Base-by-base conservation (phyloP, 2,888 invertebrate genomes). In the Dynastes tityus region DNA sequence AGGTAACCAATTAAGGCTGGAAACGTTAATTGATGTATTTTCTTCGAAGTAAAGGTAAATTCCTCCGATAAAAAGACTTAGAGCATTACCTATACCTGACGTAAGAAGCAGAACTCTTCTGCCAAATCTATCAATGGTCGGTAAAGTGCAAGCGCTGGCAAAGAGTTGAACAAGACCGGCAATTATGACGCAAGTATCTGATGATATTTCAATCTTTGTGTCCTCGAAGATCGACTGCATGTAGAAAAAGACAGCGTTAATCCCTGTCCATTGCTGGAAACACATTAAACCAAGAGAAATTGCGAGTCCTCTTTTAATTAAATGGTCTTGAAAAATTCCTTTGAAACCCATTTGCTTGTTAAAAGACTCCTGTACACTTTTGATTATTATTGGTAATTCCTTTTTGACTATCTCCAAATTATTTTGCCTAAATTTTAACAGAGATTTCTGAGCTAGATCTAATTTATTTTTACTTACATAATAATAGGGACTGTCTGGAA, bases 401-500 rank as follows among this genome's bases (percentile, higher is more conserved):
- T 90, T 89, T 79, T 92, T 91, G 0, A 94, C 91, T 0, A 53
- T 71, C 13, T 95, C 95, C 3, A 91, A 89, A 80, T 92, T 91
- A 0, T 90, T 89, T 2, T 88, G 87, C 0, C 96, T 91, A 13
- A 97, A 89, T 81, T 90, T 93, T 73, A 91, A 89, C 81, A 97
- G 87, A 13, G 95, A 90, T 0, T 89, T 87, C 0, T 92, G 87
- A 0, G 96, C 96, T 0, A 93, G 91, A 0, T 90, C 88, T 0
- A 87, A 87, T 73, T 90, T 87, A 22, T 92, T 91, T 86, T 92
- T 91, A 45, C 88, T 88, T 1, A 94, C 87, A 58, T 92, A 89
- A 82, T 91, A 94, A 78, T 93, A 92, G 0, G 97, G 97, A 0
- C 95, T 93, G 84, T 97, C 96, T 0, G 96, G 96, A 91, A 95